Base-by-base conservation (phyloP, 1,140 invertebrate genomes). In the Trissolcus basalis region DNA sequence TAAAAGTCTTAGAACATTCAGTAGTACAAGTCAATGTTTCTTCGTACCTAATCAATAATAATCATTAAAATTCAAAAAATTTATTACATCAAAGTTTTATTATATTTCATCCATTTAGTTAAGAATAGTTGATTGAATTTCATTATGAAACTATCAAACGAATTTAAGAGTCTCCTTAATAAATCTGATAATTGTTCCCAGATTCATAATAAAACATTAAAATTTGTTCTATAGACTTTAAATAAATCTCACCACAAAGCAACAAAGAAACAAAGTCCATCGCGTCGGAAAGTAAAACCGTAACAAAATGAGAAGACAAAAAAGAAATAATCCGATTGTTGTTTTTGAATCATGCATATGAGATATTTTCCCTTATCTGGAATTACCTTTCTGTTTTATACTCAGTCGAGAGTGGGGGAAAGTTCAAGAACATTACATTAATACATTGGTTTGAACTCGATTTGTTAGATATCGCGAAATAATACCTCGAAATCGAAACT, bases 291-390 rank as follows among this genome's bases (percentile, higher is more conserved):
- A 68, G 51, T 14, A 36, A 58, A 61, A 14, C 41, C 64, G 19
- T 44, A 63, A 69, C 36, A 72, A 27, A 74, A 71, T 50, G 44
- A 54, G 48, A 60, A 70, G 19, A 74, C 60, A 43, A 75, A 43
- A 50, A 71, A 45, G 51, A 80, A 84, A 84, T 81, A 82, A 83
- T 82, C 64, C 59, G 69, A 76, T 79, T 79, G 59, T 70, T 68
- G 61, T 49, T 58, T 69, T 77, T 71, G 72, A 78, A 80, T 82
- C 78, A 80, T 81, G 82, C 55, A n/a, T n/a, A n/a, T n/a, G 68
- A 83, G 79, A 79, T 80, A 80, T 85, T 67, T 73, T 83, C 77
- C 79, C 82, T 82, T 85, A 85, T 85, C 83, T 65, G 61, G 55
- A 80, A 83, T 84, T 78, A 80, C 79, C 80, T 83, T 80, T 70